Conservation (phyloP, 2,113 vertebrate genomes). For the Ibidorhyncha struthersii region DNA sequence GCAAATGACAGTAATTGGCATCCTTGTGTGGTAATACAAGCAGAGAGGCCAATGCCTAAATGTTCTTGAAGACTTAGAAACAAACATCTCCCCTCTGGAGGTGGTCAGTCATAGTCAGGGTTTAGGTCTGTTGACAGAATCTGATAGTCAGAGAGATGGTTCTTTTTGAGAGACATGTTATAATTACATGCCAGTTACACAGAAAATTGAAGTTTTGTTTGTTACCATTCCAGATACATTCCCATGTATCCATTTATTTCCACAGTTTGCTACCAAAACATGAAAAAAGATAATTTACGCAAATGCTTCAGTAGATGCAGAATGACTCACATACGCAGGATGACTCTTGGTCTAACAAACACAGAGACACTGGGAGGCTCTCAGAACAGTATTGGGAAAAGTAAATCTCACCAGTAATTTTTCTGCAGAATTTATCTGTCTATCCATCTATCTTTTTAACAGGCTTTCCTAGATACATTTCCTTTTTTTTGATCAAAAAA, state of each 20-base stretch:
- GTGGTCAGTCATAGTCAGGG: background rate
- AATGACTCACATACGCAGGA: background rate
- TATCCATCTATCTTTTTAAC: background rate
- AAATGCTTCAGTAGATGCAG: background rate
- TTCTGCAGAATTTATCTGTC: background rate
- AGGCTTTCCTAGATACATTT: background rate
- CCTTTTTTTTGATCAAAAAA: background rate
- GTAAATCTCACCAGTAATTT: background rate
- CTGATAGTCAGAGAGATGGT: background rate
- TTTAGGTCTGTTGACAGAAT: background rate
- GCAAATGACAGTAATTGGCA: background rate
- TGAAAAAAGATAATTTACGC: background rate
- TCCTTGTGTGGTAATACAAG: background rate
- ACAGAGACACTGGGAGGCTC: background rate
- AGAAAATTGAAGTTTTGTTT: background rate
- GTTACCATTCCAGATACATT: background rate
- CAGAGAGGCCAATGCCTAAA: background rate
- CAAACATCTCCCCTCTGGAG: background rate
- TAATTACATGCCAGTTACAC: background rate
- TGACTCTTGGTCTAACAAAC: background rate
- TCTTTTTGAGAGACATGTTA: background rate
- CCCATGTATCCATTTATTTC: background rate
- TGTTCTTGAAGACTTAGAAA: background rate
- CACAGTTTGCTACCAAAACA: background rate
- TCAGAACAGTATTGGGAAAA: background rate